Percentiles rank a stretch among this genome's conserved stretches.
Conservation (phyloP, 2,888 invertebrate species). For the Apodemia hepburni region DNA sequence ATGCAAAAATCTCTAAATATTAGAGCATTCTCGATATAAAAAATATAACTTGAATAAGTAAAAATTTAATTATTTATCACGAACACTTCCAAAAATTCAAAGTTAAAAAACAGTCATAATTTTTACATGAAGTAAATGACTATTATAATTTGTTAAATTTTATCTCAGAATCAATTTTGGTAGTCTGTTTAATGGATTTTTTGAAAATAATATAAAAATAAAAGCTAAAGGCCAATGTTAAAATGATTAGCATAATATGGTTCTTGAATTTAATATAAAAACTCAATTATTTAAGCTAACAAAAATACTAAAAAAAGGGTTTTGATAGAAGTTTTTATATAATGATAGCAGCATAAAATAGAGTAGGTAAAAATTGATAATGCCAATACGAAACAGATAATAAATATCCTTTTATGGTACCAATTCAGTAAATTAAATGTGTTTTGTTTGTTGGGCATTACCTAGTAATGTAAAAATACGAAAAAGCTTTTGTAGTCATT, state of each 20-base stretch:
- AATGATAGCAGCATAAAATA: background rate
- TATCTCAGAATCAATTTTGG: background rate
- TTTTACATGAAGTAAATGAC: background rate
- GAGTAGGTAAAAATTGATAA: background rate
- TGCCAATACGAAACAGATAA: background rate
- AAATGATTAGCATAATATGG: background rate
- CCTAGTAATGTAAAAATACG: background rate
- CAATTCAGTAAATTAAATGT: background rate
- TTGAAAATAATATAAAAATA: background rate
- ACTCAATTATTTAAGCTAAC: background rate
- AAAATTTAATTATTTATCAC: background rate
- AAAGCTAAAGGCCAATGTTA: background rate
- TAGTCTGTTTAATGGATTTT: background rate
- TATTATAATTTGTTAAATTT: background rate
- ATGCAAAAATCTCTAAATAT: conserved; percentile 20
- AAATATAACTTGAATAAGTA: background rate
- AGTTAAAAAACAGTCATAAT: background rate
- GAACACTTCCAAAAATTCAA: background rate
- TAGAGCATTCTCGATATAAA: conserved; percentile 18
- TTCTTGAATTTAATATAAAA: background rate
- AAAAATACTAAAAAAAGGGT: background rate
- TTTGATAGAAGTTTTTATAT: background rate
- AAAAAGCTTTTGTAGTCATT: background rate
- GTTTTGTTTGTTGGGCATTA: background rate
- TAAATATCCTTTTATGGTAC: background rate